Evolutionary conservation across 2,888 invertebrate species (phyloP).

Genomic region (Penaeus monodon): DNA sequence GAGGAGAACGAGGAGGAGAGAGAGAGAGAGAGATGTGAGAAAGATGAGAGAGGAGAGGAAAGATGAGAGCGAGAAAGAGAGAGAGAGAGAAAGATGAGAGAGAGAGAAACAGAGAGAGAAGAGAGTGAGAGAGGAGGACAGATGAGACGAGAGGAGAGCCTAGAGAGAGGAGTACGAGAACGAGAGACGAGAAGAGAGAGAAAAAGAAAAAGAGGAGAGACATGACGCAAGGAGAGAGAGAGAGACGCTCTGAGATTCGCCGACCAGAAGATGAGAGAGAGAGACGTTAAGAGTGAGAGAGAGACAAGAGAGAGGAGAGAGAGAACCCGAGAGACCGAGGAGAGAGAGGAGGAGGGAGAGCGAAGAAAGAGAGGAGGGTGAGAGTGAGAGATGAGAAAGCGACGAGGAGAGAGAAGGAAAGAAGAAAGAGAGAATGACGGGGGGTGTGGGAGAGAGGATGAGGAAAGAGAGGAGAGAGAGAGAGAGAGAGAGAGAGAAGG

Average conservation of each 20-base stretch:
- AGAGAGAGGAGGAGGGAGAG: no score
- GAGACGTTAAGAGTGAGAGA: background rate
- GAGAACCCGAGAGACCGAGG: background rate
- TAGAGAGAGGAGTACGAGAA: background rate
- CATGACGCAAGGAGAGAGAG: no score
- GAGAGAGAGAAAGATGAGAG: background rate
- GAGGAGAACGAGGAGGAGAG: no score
- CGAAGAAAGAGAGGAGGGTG: background rate
- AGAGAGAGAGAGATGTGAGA: background rate
- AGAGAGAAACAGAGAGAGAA: no score
- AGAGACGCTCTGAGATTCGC: no score
- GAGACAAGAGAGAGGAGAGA: no score
- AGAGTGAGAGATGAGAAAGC: no score
- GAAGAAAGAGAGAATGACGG: background rate
- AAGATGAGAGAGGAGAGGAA: background rate
- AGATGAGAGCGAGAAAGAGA: background rate
- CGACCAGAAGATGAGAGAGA: accelerated
- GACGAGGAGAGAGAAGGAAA: background rate
- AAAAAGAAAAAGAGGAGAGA: background rate
- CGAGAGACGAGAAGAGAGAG: background rate
- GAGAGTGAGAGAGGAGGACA: background rate
- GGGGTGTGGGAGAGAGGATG: no score
- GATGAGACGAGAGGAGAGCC: background rate
- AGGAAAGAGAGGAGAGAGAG: no score
- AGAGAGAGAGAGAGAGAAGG: no score